Evolutionary conservation across 2,888 invertebrate genomes (phyloP), one percentile per base, ranked within the genome.

Genomic region (Euspilapteryx auroguttella): DNA sequence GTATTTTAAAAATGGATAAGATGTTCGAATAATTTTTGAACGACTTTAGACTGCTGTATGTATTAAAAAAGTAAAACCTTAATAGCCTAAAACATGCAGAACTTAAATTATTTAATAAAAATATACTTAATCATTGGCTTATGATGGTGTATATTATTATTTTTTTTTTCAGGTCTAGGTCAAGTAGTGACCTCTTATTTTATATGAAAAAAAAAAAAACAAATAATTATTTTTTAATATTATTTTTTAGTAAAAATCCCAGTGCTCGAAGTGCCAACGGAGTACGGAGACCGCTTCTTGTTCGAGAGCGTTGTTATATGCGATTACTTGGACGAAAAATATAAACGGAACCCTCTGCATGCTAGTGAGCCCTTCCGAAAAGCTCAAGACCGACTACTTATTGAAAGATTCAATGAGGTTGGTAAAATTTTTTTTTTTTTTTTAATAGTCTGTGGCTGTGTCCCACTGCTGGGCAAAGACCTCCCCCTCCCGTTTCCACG

Each of bases 281-380:
- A 64, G 0, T 37, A 58, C 1, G 80, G 79, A 1, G 88, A 86
- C 30, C 79, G 79, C 25, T 78, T 79, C 3, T 47, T 94, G 2
- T 86, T 83, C 41, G 93, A 93, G 48, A 91, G 90, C 28, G 77
- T 90, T 2, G 82, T 92, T 2, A 83, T 91, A 27, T 82, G 83
- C 25, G 92, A 94, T 44, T 93, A 88, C 47, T 49, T 93, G 27
- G 91, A 93, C 41, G 92, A 91, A 47, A 83, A 82, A 37, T 88
- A 86, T 49, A 64, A 82, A 0, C 75, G 83, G 21, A 66, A 68
- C 26, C 82, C 79, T 1, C 66, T 93, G 1, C 82, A 86, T 38
- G 81, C 87, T 1, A 68, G 58, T 7, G 84, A 87, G 45, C 80
- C 87, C 13, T 52, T 83, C 44, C 75, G 79, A 20, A 87, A 85